Evolutionary conservation across 2,113 vertebrate genomes (phyloP).

Genomic region (Accipiter cooperii): DNA sequence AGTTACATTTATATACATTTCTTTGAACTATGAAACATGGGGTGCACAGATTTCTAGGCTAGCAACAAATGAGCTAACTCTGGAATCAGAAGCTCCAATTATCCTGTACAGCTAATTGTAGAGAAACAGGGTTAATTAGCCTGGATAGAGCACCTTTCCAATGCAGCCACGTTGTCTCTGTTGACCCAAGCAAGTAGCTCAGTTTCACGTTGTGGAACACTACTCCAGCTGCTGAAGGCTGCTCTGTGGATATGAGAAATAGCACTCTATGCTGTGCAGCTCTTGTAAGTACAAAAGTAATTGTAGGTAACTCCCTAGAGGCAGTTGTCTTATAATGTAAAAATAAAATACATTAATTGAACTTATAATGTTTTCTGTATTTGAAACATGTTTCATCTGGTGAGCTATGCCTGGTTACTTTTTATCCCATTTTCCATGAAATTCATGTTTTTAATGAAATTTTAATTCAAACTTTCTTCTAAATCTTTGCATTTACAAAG

Average conservation of each 20-base stretch:
- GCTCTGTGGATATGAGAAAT: neutral
- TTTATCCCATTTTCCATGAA: neutral
- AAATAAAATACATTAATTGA: neutral
- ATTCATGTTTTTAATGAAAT: neutral
- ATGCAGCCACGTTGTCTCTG: neutral
- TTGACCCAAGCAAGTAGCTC: neutral
- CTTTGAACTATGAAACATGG: neutral
- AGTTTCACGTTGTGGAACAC: neutral
- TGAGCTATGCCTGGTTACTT: neutral
- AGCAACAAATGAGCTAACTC: neutral
- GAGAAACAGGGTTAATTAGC: neutral
- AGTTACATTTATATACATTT: neutral
- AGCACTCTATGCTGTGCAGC: neutral
- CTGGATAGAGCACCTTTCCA: neutral
- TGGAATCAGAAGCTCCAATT: neutral
- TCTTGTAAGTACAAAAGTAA: neutral
- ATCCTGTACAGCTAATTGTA: neutral
- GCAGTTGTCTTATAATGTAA: neutral
- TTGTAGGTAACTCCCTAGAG: neutral
- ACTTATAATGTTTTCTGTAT: neutral
- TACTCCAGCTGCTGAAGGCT: neutral
- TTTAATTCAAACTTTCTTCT: neutral
- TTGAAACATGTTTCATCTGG: neutral
- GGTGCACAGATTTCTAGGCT: neutral
- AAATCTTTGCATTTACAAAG: neutral